Evolutionary conservation across 2,113 vertebrate species (phyloP).

Genomic region (Eclectus roratus): DNA sequence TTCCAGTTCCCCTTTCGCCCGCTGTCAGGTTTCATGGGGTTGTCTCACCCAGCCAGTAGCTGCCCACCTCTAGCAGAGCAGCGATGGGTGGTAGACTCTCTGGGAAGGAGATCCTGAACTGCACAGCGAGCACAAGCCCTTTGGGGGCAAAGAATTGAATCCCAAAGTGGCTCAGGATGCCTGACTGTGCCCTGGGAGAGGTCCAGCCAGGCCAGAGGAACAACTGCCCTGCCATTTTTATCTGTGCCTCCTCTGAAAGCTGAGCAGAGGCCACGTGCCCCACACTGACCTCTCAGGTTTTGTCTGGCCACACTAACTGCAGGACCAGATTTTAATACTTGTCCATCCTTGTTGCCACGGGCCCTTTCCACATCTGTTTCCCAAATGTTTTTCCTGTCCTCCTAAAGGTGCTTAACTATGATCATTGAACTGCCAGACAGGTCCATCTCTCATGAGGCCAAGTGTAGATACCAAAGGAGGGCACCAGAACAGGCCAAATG

Average conservation of each 20-base stretch:
- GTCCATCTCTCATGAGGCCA: too few relatives aligned
- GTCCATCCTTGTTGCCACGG: not conserved
- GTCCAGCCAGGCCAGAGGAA: not conserved
- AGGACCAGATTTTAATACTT: not conserved
- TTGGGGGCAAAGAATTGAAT: not conserved
- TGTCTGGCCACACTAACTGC: not conserved
- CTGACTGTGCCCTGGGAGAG: not conserved
- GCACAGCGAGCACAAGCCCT: not conserved
- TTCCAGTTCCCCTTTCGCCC: not conserved
- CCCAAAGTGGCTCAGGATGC: not conserved
- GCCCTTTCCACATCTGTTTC: not conserved
- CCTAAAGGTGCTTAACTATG: not conserved
- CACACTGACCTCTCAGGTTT: not conserved
- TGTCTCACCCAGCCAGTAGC: not conserved
- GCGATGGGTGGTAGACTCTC: rapidly evolving
- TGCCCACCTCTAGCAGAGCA: not conserved
- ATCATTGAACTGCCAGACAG: not conserved
- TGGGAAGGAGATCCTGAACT: not conserved
- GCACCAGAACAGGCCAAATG: rapidly evolving
- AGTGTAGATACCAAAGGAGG: not conserved
- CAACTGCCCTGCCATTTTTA: not conserved
- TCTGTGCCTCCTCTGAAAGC: not conserved
- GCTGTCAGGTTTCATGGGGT: not conserved
- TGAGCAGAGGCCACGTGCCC: not conserved
- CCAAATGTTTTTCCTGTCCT: not conserved